Percentiles rank a stretch among this genome's conserved stretches.
Conservation (phyloP, 2,113 vertebrate genomes). For the Semicossyphus pulcher region DNA sequence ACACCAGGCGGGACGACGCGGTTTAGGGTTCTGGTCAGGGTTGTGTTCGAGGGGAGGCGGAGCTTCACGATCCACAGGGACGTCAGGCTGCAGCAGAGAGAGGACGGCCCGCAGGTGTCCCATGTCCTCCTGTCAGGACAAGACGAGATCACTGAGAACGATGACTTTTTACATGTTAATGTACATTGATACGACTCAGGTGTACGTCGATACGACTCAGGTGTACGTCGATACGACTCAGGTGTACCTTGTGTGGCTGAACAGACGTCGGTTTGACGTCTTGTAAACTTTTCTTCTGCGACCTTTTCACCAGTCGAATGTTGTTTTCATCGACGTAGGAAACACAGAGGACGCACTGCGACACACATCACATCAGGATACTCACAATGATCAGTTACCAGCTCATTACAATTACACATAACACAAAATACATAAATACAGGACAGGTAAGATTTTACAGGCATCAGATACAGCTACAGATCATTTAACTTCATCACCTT, state of each 20-base stretch:
- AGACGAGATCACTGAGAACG: background rate
- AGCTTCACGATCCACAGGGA: background rate
- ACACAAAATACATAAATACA: no score
- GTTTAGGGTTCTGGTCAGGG: background rate
- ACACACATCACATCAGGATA: background rate
- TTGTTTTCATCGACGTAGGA: conserved; percentile 86
- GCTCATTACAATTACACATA: no score
- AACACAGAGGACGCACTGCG: conserved; percentile 81
- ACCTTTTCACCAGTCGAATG: conserved; percentile 81
- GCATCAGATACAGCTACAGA: no score
- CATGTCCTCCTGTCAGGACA: conserved; percentile 55
- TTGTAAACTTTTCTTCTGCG: conserved; percentile 82
- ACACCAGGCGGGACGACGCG: conserved; percentile 78
- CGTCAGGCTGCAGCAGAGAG: conserved; percentile 46
- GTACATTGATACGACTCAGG: no score
- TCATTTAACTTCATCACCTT: conserved; percentile 73
- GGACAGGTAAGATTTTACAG: no score
- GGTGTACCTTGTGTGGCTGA: conserved; percentile 72
- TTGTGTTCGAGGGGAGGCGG: background rate
- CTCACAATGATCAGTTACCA: no score
- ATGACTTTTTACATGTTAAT: no score
- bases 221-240: no score
- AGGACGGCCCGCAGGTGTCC: conserved; percentile 62
- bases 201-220: no score
- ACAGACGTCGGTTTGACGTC: conserved; percentile 66